Conservation (phyloP, 2,113 vertebrate species). For the Empidonax alnorum region DNA sequence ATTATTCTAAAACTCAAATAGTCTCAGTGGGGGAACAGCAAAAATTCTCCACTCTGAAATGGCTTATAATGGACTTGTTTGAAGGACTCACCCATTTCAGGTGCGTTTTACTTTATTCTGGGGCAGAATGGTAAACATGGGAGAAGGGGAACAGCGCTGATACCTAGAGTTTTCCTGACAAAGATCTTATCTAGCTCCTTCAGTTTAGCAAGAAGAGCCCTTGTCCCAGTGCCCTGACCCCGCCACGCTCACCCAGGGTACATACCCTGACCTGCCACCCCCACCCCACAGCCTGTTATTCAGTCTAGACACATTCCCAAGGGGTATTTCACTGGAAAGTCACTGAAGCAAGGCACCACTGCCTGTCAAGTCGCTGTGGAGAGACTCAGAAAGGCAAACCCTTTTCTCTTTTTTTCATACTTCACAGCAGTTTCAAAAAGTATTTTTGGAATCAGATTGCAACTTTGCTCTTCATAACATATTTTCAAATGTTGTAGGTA, state of each 20-base stretch:
- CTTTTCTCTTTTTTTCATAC: neutral
- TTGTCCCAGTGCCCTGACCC: neutral
- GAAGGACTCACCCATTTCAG: neutral
- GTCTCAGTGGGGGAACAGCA: neutral
- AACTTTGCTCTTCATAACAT: neutral
- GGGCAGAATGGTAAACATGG: neutral
- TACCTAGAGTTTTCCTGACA: neutral
- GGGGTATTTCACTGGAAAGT: neutral
- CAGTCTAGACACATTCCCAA: constrained; percentile 29
- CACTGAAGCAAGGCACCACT: neutral
- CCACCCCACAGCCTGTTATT: neutral
- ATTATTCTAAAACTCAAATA: neutral
- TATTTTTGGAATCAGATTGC: neutral
- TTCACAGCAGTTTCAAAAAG: neutral
- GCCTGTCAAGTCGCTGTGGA: neutral
- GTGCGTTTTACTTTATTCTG: neutral
- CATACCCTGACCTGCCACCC: neutral
- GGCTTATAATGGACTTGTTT: neutral
- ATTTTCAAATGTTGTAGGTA: neutral
- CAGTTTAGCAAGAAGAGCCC: neutral
- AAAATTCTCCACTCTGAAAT: neutral
- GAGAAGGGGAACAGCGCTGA: neutral
- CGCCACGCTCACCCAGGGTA: neutral
- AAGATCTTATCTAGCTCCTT: neutral
- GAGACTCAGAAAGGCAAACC: neutral